phyloP scores from a whole-genome alignment of 2,113 vertebrate genomes.

The Anhinga rufa region DNA sequence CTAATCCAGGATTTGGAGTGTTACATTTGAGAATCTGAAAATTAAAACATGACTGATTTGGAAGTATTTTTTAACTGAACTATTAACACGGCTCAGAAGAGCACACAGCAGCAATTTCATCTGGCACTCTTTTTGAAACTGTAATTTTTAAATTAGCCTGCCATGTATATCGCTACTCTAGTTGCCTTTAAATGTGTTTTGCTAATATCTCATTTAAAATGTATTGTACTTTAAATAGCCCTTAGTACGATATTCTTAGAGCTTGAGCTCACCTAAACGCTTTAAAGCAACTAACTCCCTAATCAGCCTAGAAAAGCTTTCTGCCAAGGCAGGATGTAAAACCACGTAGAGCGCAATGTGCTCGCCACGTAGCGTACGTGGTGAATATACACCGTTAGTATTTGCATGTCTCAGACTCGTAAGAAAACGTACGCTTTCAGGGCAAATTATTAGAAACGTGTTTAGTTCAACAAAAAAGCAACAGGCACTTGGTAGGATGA shows the following conservation, averaged over 20 bases:
- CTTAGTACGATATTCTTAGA: not conserved
- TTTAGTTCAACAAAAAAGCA: not conserved
- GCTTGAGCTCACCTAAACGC: not conserved
- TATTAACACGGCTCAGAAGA: not conserved
- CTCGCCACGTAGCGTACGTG: too few relatives aligned
- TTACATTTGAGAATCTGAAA: not conserved
- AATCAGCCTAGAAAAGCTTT: not conserved
- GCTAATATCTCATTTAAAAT: not conserved
- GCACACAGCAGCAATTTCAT: not conserved
- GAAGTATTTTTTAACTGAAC: not conserved
- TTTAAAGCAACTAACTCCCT: not conserved
- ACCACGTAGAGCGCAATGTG: not conserved
- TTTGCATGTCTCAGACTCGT: not conserved
- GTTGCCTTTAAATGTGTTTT: not conserved
- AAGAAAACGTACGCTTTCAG: not conserved
- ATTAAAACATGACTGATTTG: not conserved
- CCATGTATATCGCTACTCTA: not conserved
- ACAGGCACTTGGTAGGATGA: not conserved
- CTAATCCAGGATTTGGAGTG: too few relatives aligned
- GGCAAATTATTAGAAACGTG: not conserved
- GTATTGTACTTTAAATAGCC: not conserved
- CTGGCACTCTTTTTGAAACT: not conserved
- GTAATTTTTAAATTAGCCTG: not conserved
- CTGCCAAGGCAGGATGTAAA: not conserved
- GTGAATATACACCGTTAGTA: fast-evolving